Percentiles rank a stretch among this genome's conserved stretches.
These are phyloP conservation scores for Bellardia pandia DNA, from an alignment of 2,888 invertebrate genomes.

Conservation along the genomic window DNA sequence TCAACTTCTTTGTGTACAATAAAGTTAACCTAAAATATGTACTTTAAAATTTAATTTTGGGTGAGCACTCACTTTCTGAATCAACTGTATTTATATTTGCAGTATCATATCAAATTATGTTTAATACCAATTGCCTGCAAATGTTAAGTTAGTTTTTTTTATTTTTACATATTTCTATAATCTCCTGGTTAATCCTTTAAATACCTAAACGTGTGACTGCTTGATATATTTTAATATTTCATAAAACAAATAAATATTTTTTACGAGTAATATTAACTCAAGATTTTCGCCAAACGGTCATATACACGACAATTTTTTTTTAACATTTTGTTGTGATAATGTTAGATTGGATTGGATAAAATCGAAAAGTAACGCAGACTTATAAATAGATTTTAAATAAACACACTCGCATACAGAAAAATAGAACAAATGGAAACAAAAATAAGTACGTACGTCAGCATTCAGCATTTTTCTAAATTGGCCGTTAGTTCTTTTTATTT, in stretches of 20 bases:
- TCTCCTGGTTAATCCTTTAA: constrained; percentile 4
- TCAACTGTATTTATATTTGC: no score
- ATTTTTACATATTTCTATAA: neutral
- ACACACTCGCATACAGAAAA: neutral
- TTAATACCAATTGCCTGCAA: no score
- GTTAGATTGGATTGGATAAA: neutral
- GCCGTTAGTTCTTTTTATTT: neutral
- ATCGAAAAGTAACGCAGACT: neutral
- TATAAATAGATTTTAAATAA: neutral
- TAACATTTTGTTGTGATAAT: constrained; percentile 13
- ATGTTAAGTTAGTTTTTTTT: no score
- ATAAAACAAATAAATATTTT: neutral
- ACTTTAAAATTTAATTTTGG: no score
- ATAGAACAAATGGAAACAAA: neutral
- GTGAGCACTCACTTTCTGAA: no score
- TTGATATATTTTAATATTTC: neutral
- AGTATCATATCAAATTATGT: no score
- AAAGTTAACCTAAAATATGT: no score
- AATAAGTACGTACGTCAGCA: constrained; percentile 45
- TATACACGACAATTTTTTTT: constrained; percentile 5
- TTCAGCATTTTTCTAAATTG: constrained; percentile 29
- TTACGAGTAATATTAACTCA: neutral
- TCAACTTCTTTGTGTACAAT: no score
- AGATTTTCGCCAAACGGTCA: neutral
- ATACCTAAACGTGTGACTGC: constrained; percentile 10